phyloP scores from a whole-genome alignment of 2,113 vertebrate species.

The Pterocles burchelli region DNA sequence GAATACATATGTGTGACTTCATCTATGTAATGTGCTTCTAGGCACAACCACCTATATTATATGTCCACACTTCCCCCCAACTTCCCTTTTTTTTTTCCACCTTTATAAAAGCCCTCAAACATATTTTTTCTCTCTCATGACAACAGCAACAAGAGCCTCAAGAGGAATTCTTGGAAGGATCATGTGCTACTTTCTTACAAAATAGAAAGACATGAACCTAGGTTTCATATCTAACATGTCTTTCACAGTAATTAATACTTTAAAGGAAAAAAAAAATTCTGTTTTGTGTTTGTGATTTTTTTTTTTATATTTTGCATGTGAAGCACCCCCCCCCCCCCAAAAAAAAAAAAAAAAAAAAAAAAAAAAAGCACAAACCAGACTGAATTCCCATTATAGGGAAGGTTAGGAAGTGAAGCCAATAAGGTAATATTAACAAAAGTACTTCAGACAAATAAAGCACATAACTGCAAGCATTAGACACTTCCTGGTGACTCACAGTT shows the following conservation, averaged over 20 bases:
- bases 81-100: fast-evolving
- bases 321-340: background rate
- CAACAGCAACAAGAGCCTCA: background rate
- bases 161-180: background rate
- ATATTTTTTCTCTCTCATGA: background rate
- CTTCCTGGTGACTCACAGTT: slow-evolving; percentile 38
- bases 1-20: background rate
- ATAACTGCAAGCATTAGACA: background rate
- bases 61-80: fast-evolving
- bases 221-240: background rate
- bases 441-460: background rate
- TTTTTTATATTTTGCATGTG: background rate
- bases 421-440: background rate
- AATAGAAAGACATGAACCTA: background rate
- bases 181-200: background rate
- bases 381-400: background rate
- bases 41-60: background rate
- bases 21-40: background rate
- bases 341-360: background rate
- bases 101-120: background rate
- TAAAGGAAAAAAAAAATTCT: background rate
- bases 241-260: background rate
- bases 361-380: background rate
- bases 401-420: background rate
- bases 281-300: background rate